Evolutionary conservation across 2,888 invertebrate genomes (phyloP), one percentile per base, ranked within the genome.

Genomic region (Sicus ferrugineus): DNA sequence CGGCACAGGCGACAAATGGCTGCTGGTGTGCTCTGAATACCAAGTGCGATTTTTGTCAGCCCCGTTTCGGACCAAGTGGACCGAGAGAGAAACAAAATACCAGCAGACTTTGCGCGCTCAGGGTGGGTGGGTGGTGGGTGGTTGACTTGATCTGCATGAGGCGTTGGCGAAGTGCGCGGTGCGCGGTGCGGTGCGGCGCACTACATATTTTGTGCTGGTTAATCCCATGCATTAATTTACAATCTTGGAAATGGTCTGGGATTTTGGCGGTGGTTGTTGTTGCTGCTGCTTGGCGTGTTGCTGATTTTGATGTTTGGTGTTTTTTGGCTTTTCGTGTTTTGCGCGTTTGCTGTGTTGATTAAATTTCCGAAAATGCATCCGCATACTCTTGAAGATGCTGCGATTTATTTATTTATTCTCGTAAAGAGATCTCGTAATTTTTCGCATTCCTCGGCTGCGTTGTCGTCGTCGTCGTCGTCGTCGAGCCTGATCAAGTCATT

Each of bases 1-100:
- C n/a, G n/a, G n/a, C n/a, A n/a, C n/a, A n/a, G n/a, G 23, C 61
- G 26, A 61, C 42, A 61, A 61, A 61, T 61, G 11, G 30, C n/a
- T 54, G 52, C 6, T 54, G 31, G 26, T 19, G 42, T 63, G 63
- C 46, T 68, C 68, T 68, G 63, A 68, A 68, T 68, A 62, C 62
- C 68, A 62, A 68, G 50, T 52, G 61, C 19, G 28, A 66, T 14
- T 65, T 65, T 56, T 56, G 26, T 54, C 54, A 38, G 34, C 7
- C 26, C 34, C 38, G 19, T 52, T 65, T 42, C 23, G 21, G 28
- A 23, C 14, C 7, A 11, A 11, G 19, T 23, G 19, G 4, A 16
- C 52, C 52, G 34, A 19, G n/a, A 19, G n/a, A 19, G 28, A 64
- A 21, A 64, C 34, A 42, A 50, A 5, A 30, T 7, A 64, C 16